Evolutionary conservation across 1,140 invertebrate genomes (phyloP).

Genomic region (Rhyzopertha dominica): DNA sequence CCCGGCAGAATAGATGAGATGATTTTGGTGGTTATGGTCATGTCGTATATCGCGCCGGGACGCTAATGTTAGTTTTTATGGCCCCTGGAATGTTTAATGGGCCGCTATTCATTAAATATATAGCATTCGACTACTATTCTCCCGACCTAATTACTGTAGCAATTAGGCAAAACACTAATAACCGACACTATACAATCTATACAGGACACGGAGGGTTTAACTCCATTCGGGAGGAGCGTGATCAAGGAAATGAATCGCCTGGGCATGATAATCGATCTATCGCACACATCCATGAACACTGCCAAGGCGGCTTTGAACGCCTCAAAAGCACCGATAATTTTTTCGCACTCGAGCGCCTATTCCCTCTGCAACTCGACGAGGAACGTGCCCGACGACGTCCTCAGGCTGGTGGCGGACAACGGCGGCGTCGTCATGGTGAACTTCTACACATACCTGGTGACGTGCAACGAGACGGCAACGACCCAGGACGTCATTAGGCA

Average conservation of each 20-base stretch:
- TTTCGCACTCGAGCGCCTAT: conserved; percentile 84
- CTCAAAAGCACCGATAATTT: conserved; percentile 84
- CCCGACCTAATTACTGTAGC: too few relatives aligned
- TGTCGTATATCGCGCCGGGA: too few relatives aligned
- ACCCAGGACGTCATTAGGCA: conserved; percentile 82
- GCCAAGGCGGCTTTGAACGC: conserved; percentile 79
- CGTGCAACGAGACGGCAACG: conserved; percentile 71
- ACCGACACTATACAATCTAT: too few relatives aligned
- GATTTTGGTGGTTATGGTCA: too few relatives aligned
- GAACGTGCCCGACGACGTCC: conserved; percentile 84
- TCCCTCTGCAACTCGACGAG: conserved; percentile 79
- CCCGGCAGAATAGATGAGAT: too few relatives aligned
- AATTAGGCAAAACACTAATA: conserved; percentile 59
- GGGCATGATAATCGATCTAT: conserved; percentile 93
- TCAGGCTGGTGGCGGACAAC: conserved; percentile 74
- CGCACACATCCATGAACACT: conserved; percentile 81
- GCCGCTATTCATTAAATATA: too few relatives aligned
- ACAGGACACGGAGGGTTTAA: conserved; percentile 51
- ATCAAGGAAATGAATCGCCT: conserved; percentile 81
- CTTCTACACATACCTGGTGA: conserved; percentile 79
- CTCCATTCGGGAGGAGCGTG: conserved; percentile 66
- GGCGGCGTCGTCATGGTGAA: conserved; percentile 88
- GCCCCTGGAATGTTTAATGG: too few relatives aligned
- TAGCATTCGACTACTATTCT: too few relatives aligned
- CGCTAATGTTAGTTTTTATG: too few relatives aligned